A percentile compares a stretch with the other conserved stretches of the same genome.
Conservation (phyloP, 2,113 vertebrate species). For the Cryptomyrus ogoouensis region DNA sequence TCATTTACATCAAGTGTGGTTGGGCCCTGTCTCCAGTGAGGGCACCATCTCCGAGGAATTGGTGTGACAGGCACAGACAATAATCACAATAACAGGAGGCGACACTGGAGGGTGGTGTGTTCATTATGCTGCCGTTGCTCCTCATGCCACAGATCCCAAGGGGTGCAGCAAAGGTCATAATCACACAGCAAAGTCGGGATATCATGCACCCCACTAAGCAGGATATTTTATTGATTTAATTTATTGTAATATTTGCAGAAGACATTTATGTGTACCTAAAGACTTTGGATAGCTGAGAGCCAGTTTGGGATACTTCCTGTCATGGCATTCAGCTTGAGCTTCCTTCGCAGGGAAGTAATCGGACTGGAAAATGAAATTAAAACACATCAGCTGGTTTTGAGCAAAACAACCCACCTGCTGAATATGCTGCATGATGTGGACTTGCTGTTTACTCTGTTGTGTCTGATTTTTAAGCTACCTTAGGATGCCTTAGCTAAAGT, state of each 20-base stretch:
- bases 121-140: constrained; percentile 26
- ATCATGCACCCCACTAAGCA: constrained; percentile 38
- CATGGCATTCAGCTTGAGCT: neutral
- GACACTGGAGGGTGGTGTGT: constrained; percentile 35
- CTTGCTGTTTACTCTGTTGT: neutral
- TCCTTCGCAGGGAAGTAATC: neutral
- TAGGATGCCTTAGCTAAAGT: neutral
- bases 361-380: neutral
- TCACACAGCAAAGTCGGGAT: constrained; percentile 30
- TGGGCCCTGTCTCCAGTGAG: constrained; percentile 9
- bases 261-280: neutral
- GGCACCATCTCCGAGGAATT: constrained; percentile 1
- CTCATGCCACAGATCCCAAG: constrained; percentile 11
- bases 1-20: neutral
- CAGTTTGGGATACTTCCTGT: neutral
- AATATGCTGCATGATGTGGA: neutral
- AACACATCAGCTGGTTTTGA: neutral
- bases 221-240: constrained; percentile 38
- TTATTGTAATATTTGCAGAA: constrained; percentile 30
- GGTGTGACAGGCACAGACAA: constrained; percentile 47
- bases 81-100: constrained; percentile 53
- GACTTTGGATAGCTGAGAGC: neutral
- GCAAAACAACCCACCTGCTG: neutral
- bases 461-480: neutral
- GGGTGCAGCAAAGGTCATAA: constrained; percentile 39